phyloP scores from a whole-genome alignment of 2,797 vertebrate species.

The Chelidonichthys spinosus region DNA sequence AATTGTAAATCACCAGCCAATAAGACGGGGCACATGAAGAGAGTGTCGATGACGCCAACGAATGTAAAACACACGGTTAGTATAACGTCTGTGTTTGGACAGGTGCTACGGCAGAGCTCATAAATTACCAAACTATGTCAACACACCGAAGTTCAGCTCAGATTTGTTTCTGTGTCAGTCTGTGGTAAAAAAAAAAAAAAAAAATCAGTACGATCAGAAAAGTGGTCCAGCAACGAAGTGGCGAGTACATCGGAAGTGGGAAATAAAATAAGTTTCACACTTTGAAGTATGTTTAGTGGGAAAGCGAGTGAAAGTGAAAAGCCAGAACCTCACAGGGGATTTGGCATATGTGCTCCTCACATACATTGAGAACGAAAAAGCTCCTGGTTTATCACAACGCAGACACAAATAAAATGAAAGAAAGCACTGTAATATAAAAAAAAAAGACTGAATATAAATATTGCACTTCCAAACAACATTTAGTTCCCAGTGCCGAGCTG shows the following conservation, averaged over 20 bases:
- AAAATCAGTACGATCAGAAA: conserved; percentile 33
- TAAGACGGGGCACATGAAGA: conserved; percentile 20
- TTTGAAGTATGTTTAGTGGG: conserved; percentile 41
- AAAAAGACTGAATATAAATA: conserved; percentile 80
- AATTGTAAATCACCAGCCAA: conserved; percentile 44
- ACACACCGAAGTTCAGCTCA: conserved; percentile 39
- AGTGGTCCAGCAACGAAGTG: conserved; percentile 56
- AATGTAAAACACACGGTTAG: conserved; percentile 45
- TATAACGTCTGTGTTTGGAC: conserved; percentile 53
- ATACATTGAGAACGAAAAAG: conserved; percentile 17
- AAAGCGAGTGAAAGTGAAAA: conserved; percentile 51
- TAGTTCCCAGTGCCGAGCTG: conserved; percentile 74
- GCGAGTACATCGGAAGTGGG: conserved; percentile 46
- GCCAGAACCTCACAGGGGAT: conserved; percentile 28
- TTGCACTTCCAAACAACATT: conserved; percentile 86
- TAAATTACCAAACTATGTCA: conserved; percentile 48
- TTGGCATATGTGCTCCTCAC: conserved; percentile 37
- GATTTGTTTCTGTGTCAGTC: conserved; percentile 36
- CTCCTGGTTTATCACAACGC: conserved; percentile 48
- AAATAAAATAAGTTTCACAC: conserved; percentile 38
- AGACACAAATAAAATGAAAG: conserved; percentile 56
- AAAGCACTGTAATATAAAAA: conserved; percentile 64
- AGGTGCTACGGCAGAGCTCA: conserved; percentile 63
- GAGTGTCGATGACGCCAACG: conserved; percentile 38
- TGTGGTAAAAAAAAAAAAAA: conserved; percentile 44